Conservation (phyloP, 2,797 vertebrate species). For the Zenarchopterus dispar region DNA sequence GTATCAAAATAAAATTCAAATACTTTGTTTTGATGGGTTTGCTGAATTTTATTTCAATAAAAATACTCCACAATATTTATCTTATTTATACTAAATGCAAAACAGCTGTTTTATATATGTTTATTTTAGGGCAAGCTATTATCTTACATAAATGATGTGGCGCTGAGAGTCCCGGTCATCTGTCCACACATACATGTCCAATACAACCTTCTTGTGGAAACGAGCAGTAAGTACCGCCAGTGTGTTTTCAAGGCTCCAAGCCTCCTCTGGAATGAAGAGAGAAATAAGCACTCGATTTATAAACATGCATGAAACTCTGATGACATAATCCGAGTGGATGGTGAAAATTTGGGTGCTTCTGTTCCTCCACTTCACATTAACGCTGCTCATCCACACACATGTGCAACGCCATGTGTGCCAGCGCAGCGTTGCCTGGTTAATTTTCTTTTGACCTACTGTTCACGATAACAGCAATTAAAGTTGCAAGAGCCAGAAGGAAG, state of each 20-base stretch:
- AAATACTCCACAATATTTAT: too few relatives aligned
- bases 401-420: conserved; percentile 35
- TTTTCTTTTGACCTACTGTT: conserved; percentile 47
- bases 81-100: too few relatives aligned
- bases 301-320: conserved; percentile 9
- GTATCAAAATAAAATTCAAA: too few relatives aligned
- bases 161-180: conserved; percentile 92
- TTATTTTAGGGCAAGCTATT: neutral
- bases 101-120: too few relatives aligned
- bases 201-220: conserved; percentile 90
- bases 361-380: conserved; percentile 20
- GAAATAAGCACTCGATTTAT: conserved; percentile 15
- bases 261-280: conserved; percentile 76
- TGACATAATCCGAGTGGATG: conserved; percentile 12
- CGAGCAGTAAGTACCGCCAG: conserved; percentile 87
- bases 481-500: conserved; percentile 50
- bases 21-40: too few relatives aligned
- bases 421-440: conserved; percentile 25
- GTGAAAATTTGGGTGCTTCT: conserved; percentile 18
- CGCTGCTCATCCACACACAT: neutral
- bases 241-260: conserved; percentile 90
- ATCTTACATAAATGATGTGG: conserved; percentile 92
- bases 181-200: conserved; percentile 95
- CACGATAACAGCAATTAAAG: conserved; percentile 70
- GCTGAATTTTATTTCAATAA: too few relatives aligned